Base-by-base conservation (phyloP, 2,888 invertebrate genomes). In the Eilema griseolum region DNA sequence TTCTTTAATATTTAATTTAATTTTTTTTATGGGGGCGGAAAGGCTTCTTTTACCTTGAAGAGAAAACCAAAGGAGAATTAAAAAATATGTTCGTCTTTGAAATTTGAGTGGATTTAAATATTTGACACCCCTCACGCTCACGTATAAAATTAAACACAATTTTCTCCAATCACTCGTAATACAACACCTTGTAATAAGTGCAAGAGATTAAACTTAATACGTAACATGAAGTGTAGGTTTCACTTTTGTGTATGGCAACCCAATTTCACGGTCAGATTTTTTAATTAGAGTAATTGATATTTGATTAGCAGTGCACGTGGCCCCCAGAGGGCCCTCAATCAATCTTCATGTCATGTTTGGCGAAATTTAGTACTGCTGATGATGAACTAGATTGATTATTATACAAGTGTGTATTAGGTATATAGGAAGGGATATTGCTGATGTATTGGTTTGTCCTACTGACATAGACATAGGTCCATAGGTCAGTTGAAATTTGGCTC, bases 211-310 rank as follows among this genome's bases (percentile, higher is more conserved):
- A 46, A 20, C 20, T 2, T 46, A 46, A 8, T n/a, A 52, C n/a
- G 16, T n/a, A 20, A 46, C 16, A 20, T 20, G 0, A 20, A 20
- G 52, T 20, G 7, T 1, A 46, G 5, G 16, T 20, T 7, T 20
- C 7, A 20, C 5, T 52, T 52, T 41, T 41, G 41, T 62, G 24
- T 24, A 41, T 41, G 41, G 37, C 59, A 59, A 62, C 62, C 37
- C 20, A 41, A 62, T 62, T 62, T 62, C 62, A 62, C 62, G 62
- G 41, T 62, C 41, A 20, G 28, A 28, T 64, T 20, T 52, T 52
- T 23, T 52, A 11, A 31, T 52, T 20, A 7, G n/a, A 46, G 8
- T 46, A 52, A 64, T 52, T 52, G 64, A 64, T 52, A 64, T n/a
- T 7, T 52, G n/a, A 52, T 52, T 52, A 52, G 8, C 52, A 2